Evolutionary conservation across 1,140 invertebrate species (phyloP).

Genomic region (Microplitis mediator): DNA sequence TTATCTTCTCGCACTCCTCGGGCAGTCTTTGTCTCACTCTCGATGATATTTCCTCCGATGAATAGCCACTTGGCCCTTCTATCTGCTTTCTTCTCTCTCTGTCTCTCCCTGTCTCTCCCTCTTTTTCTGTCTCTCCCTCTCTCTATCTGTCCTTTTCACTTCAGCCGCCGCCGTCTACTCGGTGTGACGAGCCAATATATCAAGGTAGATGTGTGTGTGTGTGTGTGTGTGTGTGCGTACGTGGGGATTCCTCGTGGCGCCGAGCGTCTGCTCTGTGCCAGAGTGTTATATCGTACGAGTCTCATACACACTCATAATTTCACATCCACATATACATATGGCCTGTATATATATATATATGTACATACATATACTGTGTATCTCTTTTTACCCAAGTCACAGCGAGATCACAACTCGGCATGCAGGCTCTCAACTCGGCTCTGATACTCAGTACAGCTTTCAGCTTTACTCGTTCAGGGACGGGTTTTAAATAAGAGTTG

Average conservation of each 20-base stretch:
- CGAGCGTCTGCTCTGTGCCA: slow-evolving; percentile 29
- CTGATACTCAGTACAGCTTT: too few relatives aligned
- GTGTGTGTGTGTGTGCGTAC: not conserved
- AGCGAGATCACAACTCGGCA: too few relatives aligned
- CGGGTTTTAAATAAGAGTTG: too few relatives aligned
- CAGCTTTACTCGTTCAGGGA: too few relatives aligned
- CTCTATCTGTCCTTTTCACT: not conserved
- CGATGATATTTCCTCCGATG: too few relatives aligned
- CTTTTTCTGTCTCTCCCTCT: not conserved
- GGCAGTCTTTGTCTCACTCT: too few relatives aligned
- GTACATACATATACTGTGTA: too few relatives aligned
- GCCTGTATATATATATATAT: not conserved
- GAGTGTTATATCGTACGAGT: not conserved
- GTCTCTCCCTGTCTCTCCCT: not conserved
- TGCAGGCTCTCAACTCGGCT: too few relatives aligned
- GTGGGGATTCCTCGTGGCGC: slow-evolving; percentile 35
- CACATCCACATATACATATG: not conserved
- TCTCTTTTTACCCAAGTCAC: too few relatives aligned
- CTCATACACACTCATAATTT: slow-evolving; percentile 9
- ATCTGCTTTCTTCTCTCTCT: not conserved
- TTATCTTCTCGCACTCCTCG: too few relatives aligned
- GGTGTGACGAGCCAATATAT: slow-evolving; percentile 14
- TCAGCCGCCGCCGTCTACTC: too few relatives aligned
- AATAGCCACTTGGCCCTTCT: too few relatives aligned
- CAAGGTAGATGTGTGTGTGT: not conserved